Percentiles rank a stretch among this genome's conserved stretches.
phyloP scores from a whole-genome alignment of 2,888 invertebrate species.

The Gortyna flavago region DNA sequence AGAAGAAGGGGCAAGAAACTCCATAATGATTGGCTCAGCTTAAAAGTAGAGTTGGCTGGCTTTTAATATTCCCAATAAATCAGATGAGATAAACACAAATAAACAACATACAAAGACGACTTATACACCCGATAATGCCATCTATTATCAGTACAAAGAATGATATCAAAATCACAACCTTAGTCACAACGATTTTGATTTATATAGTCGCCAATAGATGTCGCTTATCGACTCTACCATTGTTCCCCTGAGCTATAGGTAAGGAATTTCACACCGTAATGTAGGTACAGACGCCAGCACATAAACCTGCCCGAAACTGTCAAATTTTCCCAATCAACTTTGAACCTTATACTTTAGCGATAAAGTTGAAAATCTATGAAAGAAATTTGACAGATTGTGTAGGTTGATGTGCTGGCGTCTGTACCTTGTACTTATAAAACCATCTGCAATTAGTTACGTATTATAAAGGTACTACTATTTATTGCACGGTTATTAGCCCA shows the following conservation, averaged over 20 bases:
- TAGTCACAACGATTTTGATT: background rate
- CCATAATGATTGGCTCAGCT: background rate
- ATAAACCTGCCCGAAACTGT: no score
- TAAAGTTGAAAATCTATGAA: no score
- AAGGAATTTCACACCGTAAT: background rate
- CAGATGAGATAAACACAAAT: background rate
- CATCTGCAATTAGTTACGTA: constrained; percentile 21
- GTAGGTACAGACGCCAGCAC: no score
- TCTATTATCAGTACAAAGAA: constrained; percentile 22
- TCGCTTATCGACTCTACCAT: background rate
- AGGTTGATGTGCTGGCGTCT: no score
- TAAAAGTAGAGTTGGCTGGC: background rate
- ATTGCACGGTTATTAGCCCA: constrained; percentile 13
- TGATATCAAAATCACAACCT: constrained; percentile 7
- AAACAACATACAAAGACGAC: background rate
- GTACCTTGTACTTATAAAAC: constrained; percentile 23
- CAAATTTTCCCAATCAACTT: no score
- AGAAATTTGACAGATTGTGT: no score
- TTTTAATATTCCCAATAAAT: background rate
- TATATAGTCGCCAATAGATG: constrained; percentile 29
- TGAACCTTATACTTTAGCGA: no score
- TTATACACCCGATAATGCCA: constrained; percentile 15
- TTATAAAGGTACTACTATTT: background rate
- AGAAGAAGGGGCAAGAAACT: no score
- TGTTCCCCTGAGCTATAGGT: background rate